Conservation (phyloP, 2,113 vertebrate species). For the Amphiprion percula region DNA sequence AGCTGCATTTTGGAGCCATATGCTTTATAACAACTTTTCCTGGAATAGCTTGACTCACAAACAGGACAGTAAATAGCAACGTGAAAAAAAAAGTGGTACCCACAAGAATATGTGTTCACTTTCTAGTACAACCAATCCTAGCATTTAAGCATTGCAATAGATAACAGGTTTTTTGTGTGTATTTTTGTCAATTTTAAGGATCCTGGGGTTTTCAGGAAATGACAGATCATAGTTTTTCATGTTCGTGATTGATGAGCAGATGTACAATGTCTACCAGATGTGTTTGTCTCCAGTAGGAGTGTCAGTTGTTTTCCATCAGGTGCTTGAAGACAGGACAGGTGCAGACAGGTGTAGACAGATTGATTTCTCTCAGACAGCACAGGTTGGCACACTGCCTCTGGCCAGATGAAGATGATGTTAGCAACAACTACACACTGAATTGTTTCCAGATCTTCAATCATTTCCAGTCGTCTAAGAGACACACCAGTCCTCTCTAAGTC, state of each 20-base stretch:
- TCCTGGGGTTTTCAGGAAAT: neutral
- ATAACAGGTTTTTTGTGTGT: neutral
- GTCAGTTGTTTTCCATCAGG: conserved; percentile 53
- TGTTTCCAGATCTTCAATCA: neutral
- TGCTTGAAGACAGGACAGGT: neutral
- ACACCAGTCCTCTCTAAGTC: neutral
- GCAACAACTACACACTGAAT: too few species aligned
- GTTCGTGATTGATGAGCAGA: conserved; percentile 11
- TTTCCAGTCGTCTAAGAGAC: neutral
- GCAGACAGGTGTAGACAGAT: conserved; percentile 37
- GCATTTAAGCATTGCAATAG: neutral
- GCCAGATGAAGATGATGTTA: neutral
- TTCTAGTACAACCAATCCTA: neutral
- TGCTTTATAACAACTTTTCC: conserved; percentile 52
- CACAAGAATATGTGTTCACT: conserved; percentile 8
- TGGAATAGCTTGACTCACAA: conserved; percentile 46
- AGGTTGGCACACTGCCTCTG: neutral
- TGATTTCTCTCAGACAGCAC: neutral
- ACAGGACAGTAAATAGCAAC: conserved; percentile 14
- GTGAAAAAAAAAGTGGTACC: conserved; percentile 1
- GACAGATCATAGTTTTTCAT: conserved; percentile 15
- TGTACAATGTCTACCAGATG: conserved; percentile 49
- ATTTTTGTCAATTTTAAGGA: neutral
- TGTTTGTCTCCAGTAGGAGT: conserved; percentile 34
- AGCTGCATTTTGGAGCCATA: conserved; percentile 60